A percentile compares a stretch with the other conserved stretches of the same genome.
Conservation (phyloP, 2,113 vertebrate genomes). For the Hyaena hyaena region DNA sequence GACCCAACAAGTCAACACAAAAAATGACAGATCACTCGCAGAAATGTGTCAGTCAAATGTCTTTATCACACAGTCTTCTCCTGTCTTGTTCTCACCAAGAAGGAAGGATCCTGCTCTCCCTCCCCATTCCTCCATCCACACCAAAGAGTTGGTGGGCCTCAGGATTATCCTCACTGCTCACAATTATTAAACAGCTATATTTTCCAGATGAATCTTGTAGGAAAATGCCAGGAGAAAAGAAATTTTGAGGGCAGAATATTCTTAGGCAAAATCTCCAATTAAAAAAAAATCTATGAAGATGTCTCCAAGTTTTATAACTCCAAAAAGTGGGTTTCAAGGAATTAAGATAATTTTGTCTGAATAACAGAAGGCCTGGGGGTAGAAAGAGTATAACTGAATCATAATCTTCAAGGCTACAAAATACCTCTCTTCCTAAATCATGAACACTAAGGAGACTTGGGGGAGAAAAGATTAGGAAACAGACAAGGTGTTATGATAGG, state of each 20-base stretch:
- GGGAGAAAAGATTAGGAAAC: neutral
- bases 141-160: neutral
- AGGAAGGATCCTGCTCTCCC: neutral
- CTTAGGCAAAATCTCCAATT: conserved; percentile 3
- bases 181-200: neutral
- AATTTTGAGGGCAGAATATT: neutral
- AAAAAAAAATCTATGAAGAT: neutral
- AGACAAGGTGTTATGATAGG: neutral
- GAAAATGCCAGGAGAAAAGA: neutral
- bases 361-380: neutral
- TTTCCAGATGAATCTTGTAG: neutral
- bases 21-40: neutral
- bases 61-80: neutral
- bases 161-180: neutral
- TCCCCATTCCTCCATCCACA: neutral
- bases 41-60: neutral
- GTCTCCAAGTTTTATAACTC: neutral
- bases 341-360: neutral
- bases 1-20: neutral
- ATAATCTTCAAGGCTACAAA: neutral
- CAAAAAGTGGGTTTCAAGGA: neutral
- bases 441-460: too few species aligned
- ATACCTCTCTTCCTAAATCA: neutral
- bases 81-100: neutral
- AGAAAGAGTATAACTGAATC: neutral